phyloP scores from a whole-genome alignment of 2,888 invertebrate genomes.

The Dicyrtomina minuta region DNA sequence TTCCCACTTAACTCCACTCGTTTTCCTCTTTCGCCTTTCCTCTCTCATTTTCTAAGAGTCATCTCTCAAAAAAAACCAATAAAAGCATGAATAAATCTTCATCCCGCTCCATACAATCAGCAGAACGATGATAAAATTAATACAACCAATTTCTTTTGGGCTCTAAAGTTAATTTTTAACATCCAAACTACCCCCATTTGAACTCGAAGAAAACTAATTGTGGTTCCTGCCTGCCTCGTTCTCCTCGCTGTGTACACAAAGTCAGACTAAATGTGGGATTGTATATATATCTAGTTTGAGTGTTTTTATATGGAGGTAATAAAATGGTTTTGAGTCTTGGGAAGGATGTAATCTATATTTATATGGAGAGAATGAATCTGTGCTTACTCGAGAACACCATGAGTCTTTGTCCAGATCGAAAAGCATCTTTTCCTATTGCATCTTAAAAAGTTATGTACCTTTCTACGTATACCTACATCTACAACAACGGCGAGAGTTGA shows the following conservation, averaged over 20 bases:
- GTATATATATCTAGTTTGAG: not conserved
- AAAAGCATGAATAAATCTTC: conserved; percentile 29
- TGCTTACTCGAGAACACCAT: too few species aligned
- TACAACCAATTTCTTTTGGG: conserved; percentile 25
- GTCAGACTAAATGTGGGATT: not conserved
- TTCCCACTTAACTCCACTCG: not conserved
- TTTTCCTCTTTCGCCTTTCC: too few species aligned
- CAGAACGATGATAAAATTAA: conserved; percentile 27
- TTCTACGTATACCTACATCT: too few species aligned
- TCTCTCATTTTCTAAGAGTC: not conserved
- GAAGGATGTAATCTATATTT: too few species aligned
- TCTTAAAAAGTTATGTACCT: too few species aligned
- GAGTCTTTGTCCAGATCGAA: too few species aligned
- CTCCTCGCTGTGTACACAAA: too few species aligned
- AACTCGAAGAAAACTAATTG: not conserved
- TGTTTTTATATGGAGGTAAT: too few species aligned
- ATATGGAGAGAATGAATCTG: too few species aligned
- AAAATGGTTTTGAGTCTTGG: too few species aligned
- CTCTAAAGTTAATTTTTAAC: conserved; percentile 29
- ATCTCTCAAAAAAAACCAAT: conserved; percentile 14
- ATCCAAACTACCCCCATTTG: conserved; percentile 4
- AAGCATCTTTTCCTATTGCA: too few species aligned
- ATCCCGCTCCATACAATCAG: conserved; percentile 13
- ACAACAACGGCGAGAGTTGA: too few species aligned
- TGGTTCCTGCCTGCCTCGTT: not conserved